phyloP scores from a whole-genome alignment of 2,888 invertebrate genomes.

The Caenorhabditis macrosperma region DNA sequence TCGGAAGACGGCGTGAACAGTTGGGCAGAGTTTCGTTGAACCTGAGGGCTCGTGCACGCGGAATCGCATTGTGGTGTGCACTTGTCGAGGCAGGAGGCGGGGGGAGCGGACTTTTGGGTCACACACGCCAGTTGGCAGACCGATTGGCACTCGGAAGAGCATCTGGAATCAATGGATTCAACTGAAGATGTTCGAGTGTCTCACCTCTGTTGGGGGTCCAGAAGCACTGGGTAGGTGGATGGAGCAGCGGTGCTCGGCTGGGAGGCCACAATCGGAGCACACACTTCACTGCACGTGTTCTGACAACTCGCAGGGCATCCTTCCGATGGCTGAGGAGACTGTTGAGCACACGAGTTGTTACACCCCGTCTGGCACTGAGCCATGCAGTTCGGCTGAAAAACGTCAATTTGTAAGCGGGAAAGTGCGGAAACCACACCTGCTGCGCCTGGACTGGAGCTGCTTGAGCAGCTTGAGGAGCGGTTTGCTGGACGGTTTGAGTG shows the following conservation, averaged over 20 bases:
- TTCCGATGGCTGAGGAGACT: slow-evolving; percentile 52
- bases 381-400: slow-evolving; percentile 50
- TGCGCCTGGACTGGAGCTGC: neutral
- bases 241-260: slow-evolving; percentile 54
- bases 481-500: slow-evolving; percentile 8
- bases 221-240: slow-evolving; percentile 60
- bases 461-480: slow-evolving; percentile 24
- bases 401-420: neutral
- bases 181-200: neutral
- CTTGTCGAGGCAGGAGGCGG: slow-evolving; percentile 60
- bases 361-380: slow-evolving; percentile 64
- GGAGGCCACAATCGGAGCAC: slow-evolving; percentile 53
- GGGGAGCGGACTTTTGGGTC: slow-evolving; percentile 58
- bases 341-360: slow-evolving; percentile 53
- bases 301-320: slow-evolving; percentile 61
- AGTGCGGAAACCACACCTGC: neutral
- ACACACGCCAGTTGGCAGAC: slow-evolving; percentile 67
- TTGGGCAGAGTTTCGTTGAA: slow-evolving; percentile 64
- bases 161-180: slow-evolving; percentile 30
- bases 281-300: slow-evolving; percentile 63
- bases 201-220: slow-evolving; percentile 65
- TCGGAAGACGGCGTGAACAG: slow-evolving; percentile 49
- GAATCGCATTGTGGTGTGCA: slow-evolving; percentile 64
- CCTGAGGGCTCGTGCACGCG: slow-evolving; percentile 62
- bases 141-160: slow-evolving; percentile 67